phyloP scores from a whole-genome alignment of 2,797 vertebrate genomes.

The Oreochromis grahami region DNA sequence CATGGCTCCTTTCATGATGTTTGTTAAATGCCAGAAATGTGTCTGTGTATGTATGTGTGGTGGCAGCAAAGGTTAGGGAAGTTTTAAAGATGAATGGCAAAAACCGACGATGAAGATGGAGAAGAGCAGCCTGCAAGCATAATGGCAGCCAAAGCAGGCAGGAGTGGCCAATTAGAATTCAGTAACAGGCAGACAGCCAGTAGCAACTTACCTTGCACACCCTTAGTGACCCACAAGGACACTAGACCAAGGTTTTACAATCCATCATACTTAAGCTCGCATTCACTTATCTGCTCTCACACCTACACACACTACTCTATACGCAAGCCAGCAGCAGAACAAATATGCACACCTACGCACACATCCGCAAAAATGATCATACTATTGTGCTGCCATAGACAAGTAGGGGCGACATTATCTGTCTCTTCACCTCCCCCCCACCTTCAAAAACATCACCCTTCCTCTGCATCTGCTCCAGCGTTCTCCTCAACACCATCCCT shows the following conservation, averaged over 20 bases:
- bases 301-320: conserved; percentile 31
- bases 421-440: conserved; percentile 41
- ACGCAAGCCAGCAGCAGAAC: conserved; percentile 26
- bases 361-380: conserved; percentile 45
- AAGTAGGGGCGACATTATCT: conserved; percentile 64
- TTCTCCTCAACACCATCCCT: conserved; percentile 27
- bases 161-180: conserved; percentile 55
- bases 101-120: conserved; percentile 27
- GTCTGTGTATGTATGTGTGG: conserved; percentile 9
- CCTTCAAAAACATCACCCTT: conserved; percentile 37
- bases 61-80: conserved; percentile 1
- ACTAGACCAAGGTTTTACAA: conserved; percentile 67
- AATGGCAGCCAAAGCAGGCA: conserved; percentile 41
- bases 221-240: conserved; percentile 67
- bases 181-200: conserved; percentile 51
- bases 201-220: conserved; percentile 64
- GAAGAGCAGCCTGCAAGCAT: conserved; percentile 29
- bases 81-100: conserved; percentile 6
- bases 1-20: conserved; percentile 47
- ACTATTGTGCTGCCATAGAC: conserved; percentile 41
- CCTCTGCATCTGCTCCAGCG: conserved; percentile 37
- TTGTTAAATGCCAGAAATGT: conserved; percentile 23
- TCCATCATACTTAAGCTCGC: conserved; percentile 65
- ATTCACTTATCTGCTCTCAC: conserved; percentile 55
- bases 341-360: conserved; percentile 60